These are phyloP conservation scores for Pheucticus melanocephalus DNA, from an alignment of 2,113 vertebrate species.

Conservation along the genomic window DNA sequence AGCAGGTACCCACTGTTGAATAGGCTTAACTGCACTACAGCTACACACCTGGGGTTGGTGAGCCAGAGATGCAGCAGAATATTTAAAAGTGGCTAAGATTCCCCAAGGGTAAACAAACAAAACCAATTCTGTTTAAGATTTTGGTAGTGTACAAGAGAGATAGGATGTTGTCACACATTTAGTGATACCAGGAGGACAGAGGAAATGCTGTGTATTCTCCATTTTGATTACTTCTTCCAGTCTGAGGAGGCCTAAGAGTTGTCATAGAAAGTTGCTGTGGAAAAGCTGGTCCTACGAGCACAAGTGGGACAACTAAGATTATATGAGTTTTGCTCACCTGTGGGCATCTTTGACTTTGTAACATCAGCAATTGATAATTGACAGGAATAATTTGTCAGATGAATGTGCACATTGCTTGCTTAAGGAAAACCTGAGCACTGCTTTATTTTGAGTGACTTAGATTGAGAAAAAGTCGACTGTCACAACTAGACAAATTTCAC, in stretches of 20 bases:
- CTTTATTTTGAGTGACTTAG: not conserved
- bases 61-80: not conserved
- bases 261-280: not conserved
- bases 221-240: not conserved
- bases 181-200: not conserved
- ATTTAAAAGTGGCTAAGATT: not conserved
- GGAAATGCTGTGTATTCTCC: not conserved
- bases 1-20: not conserved
- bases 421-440: not conserved
- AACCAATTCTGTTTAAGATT: not conserved
- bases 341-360: not conserved
- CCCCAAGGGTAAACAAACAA: not conserved
- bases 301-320: not conserved
- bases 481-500: not conserved
- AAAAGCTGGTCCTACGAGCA: not conserved
- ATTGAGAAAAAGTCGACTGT: not conserved
- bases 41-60: not conserved
- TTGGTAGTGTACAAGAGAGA: not conserved
- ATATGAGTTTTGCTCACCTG: not conserved
- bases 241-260: not conserved
- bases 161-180: rapidly evolving
- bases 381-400: not conserved
- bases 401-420: not conserved
- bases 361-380: not conserved
- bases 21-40: not conserved